Base-by-base conservation (phyloP, 2,113 vertebrate genomes). In the Tangachromis dhanisi region DNA sequence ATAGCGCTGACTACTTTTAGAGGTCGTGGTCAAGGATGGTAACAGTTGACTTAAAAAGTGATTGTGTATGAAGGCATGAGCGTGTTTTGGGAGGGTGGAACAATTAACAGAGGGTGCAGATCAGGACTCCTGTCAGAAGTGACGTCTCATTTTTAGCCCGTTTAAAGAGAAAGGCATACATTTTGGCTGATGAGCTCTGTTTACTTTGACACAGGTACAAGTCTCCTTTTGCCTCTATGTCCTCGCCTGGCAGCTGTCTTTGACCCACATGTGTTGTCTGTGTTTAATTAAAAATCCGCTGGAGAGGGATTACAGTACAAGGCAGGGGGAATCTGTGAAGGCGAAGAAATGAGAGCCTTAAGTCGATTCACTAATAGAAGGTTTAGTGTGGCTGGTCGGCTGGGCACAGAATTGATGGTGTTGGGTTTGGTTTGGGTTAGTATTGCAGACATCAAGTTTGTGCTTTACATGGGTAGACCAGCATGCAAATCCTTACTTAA, bases 251-350 rank as follows among this genome's bases (percentile, higher is more conserved):
- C 19, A 6, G 8, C 17, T 5, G 29, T 86, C 63, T 92, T 73
- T 84, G 86, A 90, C 92, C 92, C 83, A 45, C 83, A 14, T 80
- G 89, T 90, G 88, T 83, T 45, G 40, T 82, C 80, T 49, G 4
- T 94, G 91, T 94, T 94, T 93, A 94, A 95, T 96, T 95, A 95
- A 94, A 91, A 93, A 90, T 86, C 88, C 11, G 11, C 87, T 82
- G 51, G 53, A 86, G 86, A 91, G 86, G 93, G 93, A 95, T 93
- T 92, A 93, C 24, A 86, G 86, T 83, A 80, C 61, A 35, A 86
- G 76, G 76, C 45, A 24, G 71, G 78, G 54, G 31, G 76, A 92
- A 45, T 87, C 61, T 86, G 88, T 79, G 45, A 71, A 82, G 80
- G 68, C 55, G 38, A 81, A 79, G 59, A 80, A 84, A 61, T 49